These are phyloP conservation scores for Archips xylosteana DNA, from an alignment of 2,888 invertebrate genomes.

Conservation along the genomic window DNA sequence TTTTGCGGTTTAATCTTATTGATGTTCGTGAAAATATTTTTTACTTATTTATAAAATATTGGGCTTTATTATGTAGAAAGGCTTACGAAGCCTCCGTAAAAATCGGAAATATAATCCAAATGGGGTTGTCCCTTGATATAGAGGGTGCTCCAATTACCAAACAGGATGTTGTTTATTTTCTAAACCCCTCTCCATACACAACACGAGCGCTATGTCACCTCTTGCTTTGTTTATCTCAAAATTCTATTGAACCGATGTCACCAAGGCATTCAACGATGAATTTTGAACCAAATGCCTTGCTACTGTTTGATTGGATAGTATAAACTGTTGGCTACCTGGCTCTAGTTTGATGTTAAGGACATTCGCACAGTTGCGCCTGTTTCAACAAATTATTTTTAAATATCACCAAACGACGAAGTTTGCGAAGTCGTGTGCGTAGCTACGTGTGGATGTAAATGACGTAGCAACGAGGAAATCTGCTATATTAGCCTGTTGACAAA, in stretches of 20 bases:
- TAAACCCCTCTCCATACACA: slow-evolving; percentile 2
- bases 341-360: no score
- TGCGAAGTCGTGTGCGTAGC: slow-evolving; percentile 44
- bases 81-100: slow-evolving; percentile 13
- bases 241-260: slow-evolving; percentile 5
- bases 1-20: not conserved
- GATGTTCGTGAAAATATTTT: not conserved
- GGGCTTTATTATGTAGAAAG: not conserved
- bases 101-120: slow-evolving; percentile 27
- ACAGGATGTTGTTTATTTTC: slow-evolving; percentile 14
- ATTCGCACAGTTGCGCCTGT: not conserved
- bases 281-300: not conserved
- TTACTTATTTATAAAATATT: slow-evolving; percentile 4
- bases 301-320: not conserved
- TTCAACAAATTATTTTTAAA: not conserved
- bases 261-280: not conserved
- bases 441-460: slow-evolving; percentile 52
- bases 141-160: slow-evolving; percentile 19
- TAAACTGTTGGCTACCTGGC: no score
- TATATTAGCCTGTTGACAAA: slow-evolving; percentile 65
- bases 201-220: slow-evolving; percentile 13
- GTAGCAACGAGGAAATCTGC: slow-evolving; percentile 53
- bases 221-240: slow-evolving; percentile 4
- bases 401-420: slow-evolving; percentile 6
- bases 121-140: slow-evolving; percentile 17